Evolutionary conservation across 2,888 invertebrate species (phyloP), one percentile per base, ranked within the genome.

Genomic region (Ctena decussata): DNA sequence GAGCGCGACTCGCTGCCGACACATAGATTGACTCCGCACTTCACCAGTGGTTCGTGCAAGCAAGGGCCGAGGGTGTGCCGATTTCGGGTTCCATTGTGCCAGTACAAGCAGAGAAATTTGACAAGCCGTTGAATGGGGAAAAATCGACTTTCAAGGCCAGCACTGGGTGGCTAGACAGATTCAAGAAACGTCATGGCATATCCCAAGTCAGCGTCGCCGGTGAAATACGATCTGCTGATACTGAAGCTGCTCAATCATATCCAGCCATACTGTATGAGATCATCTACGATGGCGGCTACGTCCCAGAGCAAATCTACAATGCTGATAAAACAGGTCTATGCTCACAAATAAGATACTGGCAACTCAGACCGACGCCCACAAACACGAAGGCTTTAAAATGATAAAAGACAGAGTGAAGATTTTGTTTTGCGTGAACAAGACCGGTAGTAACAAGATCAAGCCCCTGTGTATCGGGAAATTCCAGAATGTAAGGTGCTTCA

Each of bases 271-370:
- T 78, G 5, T 5, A 37, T 18, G 27, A 70, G 37, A 49, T 71
- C n/a, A 3, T 78, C 3, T 15, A 21, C 15, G 77, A 77, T 8
- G 49, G 49, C 2, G 69, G 46, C 8, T 77, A 77, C 30, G 32
- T 12, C 6, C 39, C 39, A 3, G 57, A 35, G 35, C 77, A 77
- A 27, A 21, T 70, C 5, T 37, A 70, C 41, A 70, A 70, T 37
- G 18, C n/a, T 15, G 70, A 70, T 41, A 37, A 70, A n/a, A 91
- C 87, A 41, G 81, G 80, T 18, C 73, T 89, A 12, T 85, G 75
- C 78, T 91, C 77, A 90, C 91, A 35, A 80, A 76, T n/a, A 39
- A 76, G 37, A 90, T 90, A n/a, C 75, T 85, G 27, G 84, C 80
- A 0, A 21, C 21, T 27, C 69, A 72, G 57, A 65, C n/a, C 11